Evolutionary conservation across 2,797 vertebrate genomes (phyloP), one percentile per base, ranked within the genome.

Genomic region (Morus bassanus): DNA sequence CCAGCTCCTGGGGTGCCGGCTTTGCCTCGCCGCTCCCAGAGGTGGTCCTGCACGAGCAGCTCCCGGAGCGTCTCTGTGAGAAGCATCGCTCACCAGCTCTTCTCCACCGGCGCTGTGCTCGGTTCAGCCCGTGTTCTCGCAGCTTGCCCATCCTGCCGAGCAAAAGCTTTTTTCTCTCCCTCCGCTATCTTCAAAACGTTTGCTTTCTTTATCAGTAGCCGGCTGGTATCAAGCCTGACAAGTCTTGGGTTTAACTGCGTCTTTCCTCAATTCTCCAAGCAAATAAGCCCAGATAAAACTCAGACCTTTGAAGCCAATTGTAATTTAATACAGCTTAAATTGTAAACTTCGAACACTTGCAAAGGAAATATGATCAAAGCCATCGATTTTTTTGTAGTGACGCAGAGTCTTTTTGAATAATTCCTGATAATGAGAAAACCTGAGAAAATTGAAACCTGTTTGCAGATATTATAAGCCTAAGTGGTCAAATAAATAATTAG

Each of bases 321-420:
- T 88, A 96, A 95, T 95, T 92, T 95, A 96, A 92, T 95, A 77
- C 84, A 85, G 89, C 75, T 89, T 89, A 75, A 96, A 88, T 30
- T 37, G 93, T 85, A 95, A 95, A 81, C 94, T 78, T 85, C 18
- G 41, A 97, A 65, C 74, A 60, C 81, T 75, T 54, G 95, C 84
- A 43, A 83, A 91, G 95, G 86, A 92, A 96, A 89, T 89, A 82
- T 83, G 92, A 93, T 96, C 96, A 97, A 94, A 97, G 87, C 17
- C 75, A 96, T 94, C 37, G 96, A 96, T 93, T 92, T 88, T 83
- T 75, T 7, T 64, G 78, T 79, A 88, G 87, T 41, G 72, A 88
- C 88, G 86, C 86, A 18, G 64, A 69, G 85, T 85, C 90, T 92
- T 85, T 93, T 76, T 73, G 89, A 97, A 75, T 95, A 92, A 93